Base-by-base conservation (phyloP, 2,113 vertebrate species). In the Thymallus thymallus region DNA sequence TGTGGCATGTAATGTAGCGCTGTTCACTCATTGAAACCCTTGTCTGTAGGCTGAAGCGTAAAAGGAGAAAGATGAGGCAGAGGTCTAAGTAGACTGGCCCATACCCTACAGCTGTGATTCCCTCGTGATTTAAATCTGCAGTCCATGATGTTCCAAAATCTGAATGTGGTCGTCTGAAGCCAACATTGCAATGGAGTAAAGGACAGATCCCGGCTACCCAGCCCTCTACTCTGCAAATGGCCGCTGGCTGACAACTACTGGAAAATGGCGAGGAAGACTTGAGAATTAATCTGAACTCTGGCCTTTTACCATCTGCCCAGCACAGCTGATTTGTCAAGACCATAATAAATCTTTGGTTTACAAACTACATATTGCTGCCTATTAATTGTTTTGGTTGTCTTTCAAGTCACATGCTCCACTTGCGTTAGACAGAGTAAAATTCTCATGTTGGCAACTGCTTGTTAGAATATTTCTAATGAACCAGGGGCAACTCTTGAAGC, bases 51-150 rank as follows among this genome's bases (percentile, higher is more conserved):
- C 95, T 98, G 94, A 97, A 97, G 95, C 96, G 95, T 67, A 97
- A 98, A 89, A 95, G 96, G 82, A 88, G 96, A 89, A 98, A 97
- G 96, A 98, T 97, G 96, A 95, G 96, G 90, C 96, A 97, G 90
- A 95, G 96, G 93, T 97, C 96, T 61, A 98, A 98, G 93, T 98
- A 92, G 90, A 66, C 80, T 3, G 80, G 67, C 69, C 56, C 35
- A 79, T 68, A 76, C 73, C 71, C 76, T 80, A 61, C 74, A 77
- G 88, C 84, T 88, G 85, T 75, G 35, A 61, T 76, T 79, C 78
- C 41, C 35, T 10, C 9, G 35, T 41, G 35, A 41, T 9, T 41
- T 76, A 71, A 23, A 0, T 24, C 29, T n/a, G 32, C 41, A 7
- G 41, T 24, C 22, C 23, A 23, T 29, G 9, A 41, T 41, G 51